Conservation (phyloP, 2,113 vertebrate species). For the Phyllostomus hastatus region DNA sequence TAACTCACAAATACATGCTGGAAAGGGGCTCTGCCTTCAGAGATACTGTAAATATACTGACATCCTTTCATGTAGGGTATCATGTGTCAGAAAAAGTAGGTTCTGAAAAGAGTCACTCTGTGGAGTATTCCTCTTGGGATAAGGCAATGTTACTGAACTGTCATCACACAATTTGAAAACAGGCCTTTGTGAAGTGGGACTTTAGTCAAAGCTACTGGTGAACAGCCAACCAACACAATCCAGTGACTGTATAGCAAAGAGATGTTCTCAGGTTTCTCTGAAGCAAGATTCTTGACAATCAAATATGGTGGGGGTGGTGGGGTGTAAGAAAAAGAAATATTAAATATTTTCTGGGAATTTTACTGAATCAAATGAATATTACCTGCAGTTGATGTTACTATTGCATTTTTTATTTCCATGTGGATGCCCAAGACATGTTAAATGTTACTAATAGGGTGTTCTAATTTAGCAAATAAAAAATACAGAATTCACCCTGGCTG, state of each 20-base stretch:
- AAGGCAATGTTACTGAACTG: not conserved
- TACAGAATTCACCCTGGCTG: not conserved
- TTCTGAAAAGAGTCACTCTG: not conserved
- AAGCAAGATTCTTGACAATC: not conserved
- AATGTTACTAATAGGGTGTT: not conserved
- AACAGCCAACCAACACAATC: not conserved
- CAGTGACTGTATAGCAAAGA: not conserved
- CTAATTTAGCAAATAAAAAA: conserved; percentile 39
- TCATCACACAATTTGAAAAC: not conserved
- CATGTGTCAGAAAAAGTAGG: not conserved
- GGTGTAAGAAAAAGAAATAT: not conserved
- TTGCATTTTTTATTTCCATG: conserved; percentile 24
- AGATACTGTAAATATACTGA: not conserved
- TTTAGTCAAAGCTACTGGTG: not conserved
- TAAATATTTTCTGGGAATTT: not conserved
- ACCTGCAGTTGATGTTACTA: not conserved
- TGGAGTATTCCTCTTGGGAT: not conserved
- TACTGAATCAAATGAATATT: not conserved
- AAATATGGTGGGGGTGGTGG: not conserved
- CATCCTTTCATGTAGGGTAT: not conserved
- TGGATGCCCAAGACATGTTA: not conserved
- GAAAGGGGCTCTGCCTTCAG: not conserved
- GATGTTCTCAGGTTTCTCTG: not conserved
- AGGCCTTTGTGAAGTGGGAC: not conserved
- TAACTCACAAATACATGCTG: not conserved